Percentiles rank a stretch among this genome's conserved stretches.
phyloP scores from a whole-genome alignment of 2,888 invertebrate species.

The Augiades crinisus region DNA sequence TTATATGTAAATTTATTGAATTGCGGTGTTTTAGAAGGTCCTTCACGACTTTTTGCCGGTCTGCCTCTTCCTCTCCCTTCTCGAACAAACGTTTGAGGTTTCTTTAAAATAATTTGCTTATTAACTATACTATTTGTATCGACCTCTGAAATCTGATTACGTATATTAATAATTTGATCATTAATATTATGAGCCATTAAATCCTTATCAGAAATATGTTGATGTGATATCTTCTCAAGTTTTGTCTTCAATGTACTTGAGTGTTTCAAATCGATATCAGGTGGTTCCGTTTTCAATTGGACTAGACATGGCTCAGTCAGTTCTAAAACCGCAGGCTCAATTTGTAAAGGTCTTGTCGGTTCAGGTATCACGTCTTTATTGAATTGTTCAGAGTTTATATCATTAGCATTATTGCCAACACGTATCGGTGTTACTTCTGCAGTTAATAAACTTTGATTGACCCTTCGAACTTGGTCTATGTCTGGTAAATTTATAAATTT shows the following conservation, averaged over 20 bases:
- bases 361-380: neutral
- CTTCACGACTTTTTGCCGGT: neutral
- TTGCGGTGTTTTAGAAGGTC: neutral
- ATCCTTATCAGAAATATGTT: neutral
- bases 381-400: neutral
- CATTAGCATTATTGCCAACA: slow-evolving; percentile 1
- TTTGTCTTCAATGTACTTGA: neutral
- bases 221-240: neutral
- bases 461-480: slow-evolving; percentile 52
- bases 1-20: too few relatives aligned
- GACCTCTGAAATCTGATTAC: neutral
- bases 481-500: slow-evolving; percentile 58
- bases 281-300: neutral
- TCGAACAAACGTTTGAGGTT: neutral
- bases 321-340: neutral
- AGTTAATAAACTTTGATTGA: slow-evolving; percentile 58
- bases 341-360: neutral
- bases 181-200: neutral
- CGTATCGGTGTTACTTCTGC: slow-evolving; percentile 60
- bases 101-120: neutral
- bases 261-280: neutral
- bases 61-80: neutral
- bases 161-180: slow-evolving; percentile 5
- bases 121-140: neutral
- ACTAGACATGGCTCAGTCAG: neutral